These are phyloP conservation scores for Corythornis cristatus DNA, from an alignment of 2,113 vertebrate genomes.

Conservation along the genomic window DNA sequence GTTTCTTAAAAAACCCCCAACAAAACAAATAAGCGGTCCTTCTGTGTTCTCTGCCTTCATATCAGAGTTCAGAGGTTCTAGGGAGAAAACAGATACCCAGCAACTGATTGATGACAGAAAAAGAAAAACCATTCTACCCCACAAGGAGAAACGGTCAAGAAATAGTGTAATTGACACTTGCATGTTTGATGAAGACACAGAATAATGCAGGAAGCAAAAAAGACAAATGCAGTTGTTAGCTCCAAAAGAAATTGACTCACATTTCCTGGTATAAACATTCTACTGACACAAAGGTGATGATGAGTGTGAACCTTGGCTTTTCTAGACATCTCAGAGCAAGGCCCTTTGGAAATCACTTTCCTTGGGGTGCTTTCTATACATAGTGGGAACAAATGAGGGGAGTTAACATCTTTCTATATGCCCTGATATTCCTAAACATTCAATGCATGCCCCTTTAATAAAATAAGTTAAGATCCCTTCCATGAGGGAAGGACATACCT, in stretches of 20 bases:
- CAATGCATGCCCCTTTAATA: rapidly evolving
- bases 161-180: neutral
- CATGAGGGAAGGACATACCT: neutral
- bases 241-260: neutral
- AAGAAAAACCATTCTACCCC: neutral
- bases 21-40: neutral
- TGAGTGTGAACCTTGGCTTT: neutral
- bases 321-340: rapidly evolving
- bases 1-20: neutral
- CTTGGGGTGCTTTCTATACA: neutral
- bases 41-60: neutral
- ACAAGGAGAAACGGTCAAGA: neutral
- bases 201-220: neutral
- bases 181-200: neutral
- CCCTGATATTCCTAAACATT: neutral
- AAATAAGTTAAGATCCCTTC: neutral
- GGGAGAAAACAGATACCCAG: neutral
- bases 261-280: neutral
- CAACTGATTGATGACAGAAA: neutral
- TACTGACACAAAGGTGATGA: neutral
- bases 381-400: neutral
- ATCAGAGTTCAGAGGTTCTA: neutral
- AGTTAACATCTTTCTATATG: neutral
- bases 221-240: neutral
- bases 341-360: neutral